Conservation (phyloP, 1,140 invertebrate genomes). For the Vanessa atalanta region DNA sequence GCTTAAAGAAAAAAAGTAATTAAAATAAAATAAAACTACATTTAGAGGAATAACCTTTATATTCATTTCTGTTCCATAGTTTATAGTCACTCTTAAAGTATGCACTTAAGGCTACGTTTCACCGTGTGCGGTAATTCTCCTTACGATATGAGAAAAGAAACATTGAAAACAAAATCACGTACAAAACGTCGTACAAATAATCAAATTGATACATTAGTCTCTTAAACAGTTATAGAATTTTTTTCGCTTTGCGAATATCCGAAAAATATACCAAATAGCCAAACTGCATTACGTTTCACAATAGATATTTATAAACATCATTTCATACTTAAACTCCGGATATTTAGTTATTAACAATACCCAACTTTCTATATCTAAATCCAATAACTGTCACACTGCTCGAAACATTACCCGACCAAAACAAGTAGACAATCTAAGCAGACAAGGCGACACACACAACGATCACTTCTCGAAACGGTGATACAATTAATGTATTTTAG, state of each 20-base stretch:
- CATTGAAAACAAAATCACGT: conserved; percentile 35
- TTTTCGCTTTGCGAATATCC: conserved; percentile 28
- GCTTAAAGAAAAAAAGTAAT: background rate
- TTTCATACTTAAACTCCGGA: conserved; percentile 30
- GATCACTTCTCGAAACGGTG: background rate
- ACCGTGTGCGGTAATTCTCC: conserved; percentile 50
- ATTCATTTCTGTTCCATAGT: conserved; percentile 72
- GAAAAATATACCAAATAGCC: conserved; percentile 22
- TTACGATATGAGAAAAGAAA: conserved; percentile 44
- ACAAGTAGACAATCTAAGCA: background rate
- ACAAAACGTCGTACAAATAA: conserved; percentile 19
- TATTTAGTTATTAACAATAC: conserved; percentile 34
- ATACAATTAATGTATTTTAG: background rate
- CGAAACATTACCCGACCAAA: background rate
- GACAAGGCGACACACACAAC: background rate
- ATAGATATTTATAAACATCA: conserved; percentile 28
- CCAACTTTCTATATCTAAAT: conserved; percentile 34
- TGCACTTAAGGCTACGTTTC: conserved; percentile 64
- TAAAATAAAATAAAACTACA: conserved; percentile 56
- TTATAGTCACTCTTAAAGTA: conserved; percentile 68
- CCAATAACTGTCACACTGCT: conserved; percentile 30
- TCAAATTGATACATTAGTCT: conserved; percentile 25
- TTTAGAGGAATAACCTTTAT: conserved; percentile 78
- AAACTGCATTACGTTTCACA: conserved; percentile 11
- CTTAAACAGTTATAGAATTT: conserved; percentile 24